Conservation (phyloP, 2,797 vertebrate genomes). For the Chiloscyllium punctatum region DNA sequence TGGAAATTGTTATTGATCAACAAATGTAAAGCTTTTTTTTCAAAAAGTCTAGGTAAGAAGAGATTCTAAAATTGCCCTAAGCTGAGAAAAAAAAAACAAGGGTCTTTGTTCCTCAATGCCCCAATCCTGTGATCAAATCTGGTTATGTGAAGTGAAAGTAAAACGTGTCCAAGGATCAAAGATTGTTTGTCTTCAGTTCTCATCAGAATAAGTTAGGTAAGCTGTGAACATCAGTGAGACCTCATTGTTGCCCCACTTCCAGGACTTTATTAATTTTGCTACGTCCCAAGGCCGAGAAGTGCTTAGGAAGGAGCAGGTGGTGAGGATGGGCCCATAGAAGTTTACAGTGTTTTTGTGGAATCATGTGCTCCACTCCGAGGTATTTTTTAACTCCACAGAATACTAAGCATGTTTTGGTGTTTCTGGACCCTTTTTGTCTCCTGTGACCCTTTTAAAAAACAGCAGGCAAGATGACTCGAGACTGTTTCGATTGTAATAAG, state of each 20-base stretch:
- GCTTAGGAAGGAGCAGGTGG: background rate
- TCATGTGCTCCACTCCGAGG: background rate
- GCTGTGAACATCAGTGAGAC: background rate
- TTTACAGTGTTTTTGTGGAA: background rate
- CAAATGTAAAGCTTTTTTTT: background rate
- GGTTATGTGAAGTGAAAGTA: background rate
- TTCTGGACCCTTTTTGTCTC: background rate
- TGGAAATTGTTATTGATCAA: background rate
- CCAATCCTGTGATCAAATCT: background rate
- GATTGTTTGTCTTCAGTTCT: background rate
- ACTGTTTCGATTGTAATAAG: too few relatives aligned
- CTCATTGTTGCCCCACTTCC: background rate
- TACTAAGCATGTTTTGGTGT: background rate
- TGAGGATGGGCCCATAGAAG: background rate
- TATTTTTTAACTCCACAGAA: background rate
- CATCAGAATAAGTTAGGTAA: background rate
- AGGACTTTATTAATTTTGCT: background rate
- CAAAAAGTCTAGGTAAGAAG: background rate
- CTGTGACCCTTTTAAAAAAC: background rate
- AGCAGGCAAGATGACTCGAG: too few relatives aligned
- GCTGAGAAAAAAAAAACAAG: background rate
- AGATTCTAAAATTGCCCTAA: background rate
- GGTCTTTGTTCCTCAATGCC: background rate
- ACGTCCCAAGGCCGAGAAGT: background rate
- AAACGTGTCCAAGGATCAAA: background rate